Base-by-base conservation (phyloP, 2,797 vertebrate species). In the Gallirallus australis region DNA sequence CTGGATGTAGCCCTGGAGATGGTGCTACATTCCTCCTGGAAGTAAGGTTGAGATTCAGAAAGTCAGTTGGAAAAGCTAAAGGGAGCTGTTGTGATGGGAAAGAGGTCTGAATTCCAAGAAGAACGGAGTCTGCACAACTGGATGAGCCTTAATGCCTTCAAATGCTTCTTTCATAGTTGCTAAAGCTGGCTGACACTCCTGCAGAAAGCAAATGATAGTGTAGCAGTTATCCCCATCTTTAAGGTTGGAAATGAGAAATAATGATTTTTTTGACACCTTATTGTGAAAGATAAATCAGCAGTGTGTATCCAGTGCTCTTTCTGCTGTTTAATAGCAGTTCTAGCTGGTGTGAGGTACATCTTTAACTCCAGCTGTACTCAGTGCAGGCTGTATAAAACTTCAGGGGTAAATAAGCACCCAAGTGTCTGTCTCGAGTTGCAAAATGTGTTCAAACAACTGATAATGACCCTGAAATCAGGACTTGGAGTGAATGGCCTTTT, bases 231-330 rank as follows among this genome's bases (percentile, higher is more conserved):
- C 50, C 16, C 35, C 52, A 48, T 79, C 31, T 73, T 84, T 61
- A 57, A 87, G 87, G 71, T 76, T 80, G 27, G 70, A 73, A 83
- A 82, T 80, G 27, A 54, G 71, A 69, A 84, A 59, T 54, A 33
- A 69, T 69, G 31, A 28, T 45, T 85, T 84, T 84, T 25, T 11
- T 25, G 30, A 35, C 16, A 11, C 0, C 0, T 17, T 28, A 3
- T 28, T 47, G 39, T n/a, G 48, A 40, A 77, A 33, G 52, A 53
- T 82, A 17, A 53, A 45, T 72, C 59, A 54, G 27, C 35, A 47
- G 24, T 82, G 40, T 40, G 3, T 56, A 13, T 61, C 25, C n/a
- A 57, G n/a, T 7, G 3, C 17, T 20, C 5, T 28, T 12, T 15
- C 42, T 59, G 48, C 40, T 61, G 14, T 50, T 50, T 77, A 7